Evolutionary conservation across 2,113 vertebrate species (phyloP), one percentile per base, ranked within the genome.

Genomic region (Cyprinodon tularosa): DNA sequence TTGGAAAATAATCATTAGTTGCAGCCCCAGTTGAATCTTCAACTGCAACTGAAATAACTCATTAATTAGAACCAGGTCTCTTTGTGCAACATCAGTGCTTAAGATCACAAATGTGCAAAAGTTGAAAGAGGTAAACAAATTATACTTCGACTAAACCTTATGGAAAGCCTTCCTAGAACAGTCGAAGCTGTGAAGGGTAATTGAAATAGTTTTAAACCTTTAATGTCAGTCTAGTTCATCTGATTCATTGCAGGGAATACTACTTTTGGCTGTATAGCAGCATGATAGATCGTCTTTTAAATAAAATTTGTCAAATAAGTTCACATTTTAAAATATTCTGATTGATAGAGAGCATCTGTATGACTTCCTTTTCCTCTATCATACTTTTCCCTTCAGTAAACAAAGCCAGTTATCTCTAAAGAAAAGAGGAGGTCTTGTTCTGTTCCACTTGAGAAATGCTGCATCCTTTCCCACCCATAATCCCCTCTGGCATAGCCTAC

Each of bases 391-490:
- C 57, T 82, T 83, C 48, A 77, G 72, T 64, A 75, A 78, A 77
- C 82, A 76, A 39, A 38, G 68, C 0, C 37, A 12, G 68, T 44
- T 60, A 62, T n/a, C 3, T 3, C 29, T 72, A 60, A 66, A 85
- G 88, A 80, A 77, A 48, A 44, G 37, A 20, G n/a, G 36, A 29
- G 63, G 29, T 29, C 70, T 82, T 22, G 38, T 48, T 73, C 62
- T 77, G 60, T 77, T 84, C 68, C 69, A 67, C 74, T 80, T 83
- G 73, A 42, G 81, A 80, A 74, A 57, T 62, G 60, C 68, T 61
- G 69, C 4, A 60, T 84, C 68, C 66, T 66, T 80, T 68, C 61
- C 65, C 48, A 72, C 74, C 69, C 63, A 77, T 61, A 53, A 76
- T 59, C 72, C 81, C 81, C 81, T 61, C 74, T 80, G 82, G 88